phyloP scores from a whole-genome alignment of 2,888 invertebrate species.

The Rhimphoctona megacephalus region DNA sequence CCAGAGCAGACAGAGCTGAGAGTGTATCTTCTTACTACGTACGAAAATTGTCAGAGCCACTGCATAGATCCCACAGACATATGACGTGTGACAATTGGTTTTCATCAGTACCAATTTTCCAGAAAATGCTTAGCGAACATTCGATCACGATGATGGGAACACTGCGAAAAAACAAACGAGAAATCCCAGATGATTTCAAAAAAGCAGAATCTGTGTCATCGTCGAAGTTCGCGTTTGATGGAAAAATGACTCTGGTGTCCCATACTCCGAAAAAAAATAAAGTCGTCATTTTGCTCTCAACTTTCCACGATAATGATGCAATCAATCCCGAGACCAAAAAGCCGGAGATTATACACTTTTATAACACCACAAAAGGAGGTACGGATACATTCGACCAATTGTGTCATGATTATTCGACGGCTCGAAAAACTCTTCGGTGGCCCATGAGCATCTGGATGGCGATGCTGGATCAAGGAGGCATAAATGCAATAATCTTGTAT shows the following conservation, averaged over 20 bases:
- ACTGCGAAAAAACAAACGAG: constrained; percentile 69
- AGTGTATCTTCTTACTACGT: constrained; percentile 66
- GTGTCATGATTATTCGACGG: too few species aligned
- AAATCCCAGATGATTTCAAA: constrained; percentile 61
- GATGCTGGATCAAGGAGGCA: too few species aligned
- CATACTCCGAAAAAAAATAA: constrained; percentile 9
- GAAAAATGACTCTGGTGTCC: neutral
- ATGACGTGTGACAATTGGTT: constrained; percentile 72
- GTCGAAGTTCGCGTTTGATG: too few species aligned
- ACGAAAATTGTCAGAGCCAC: constrained; percentile 64
- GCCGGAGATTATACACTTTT: too few species aligned
- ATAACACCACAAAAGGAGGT: too few species aligned
- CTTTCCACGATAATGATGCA: too few species aligned
- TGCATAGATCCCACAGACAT: constrained; percentile 60
- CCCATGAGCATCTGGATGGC: too few species aligned
- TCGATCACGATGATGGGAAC: constrained; percentile 69
- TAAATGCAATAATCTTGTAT: too few species aligned
- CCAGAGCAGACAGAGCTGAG: constrained; percentile 32
- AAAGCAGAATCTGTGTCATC: too few species aligned
- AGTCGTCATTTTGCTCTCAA: neutral
- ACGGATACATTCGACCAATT: too few species aligned
- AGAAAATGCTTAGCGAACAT: constrained; percentile 63
- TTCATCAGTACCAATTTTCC: constrained; percentile 65
- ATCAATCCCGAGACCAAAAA: too few species aligned
- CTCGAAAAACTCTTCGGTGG: too few species aligned